Evolutionary conservation across 2,113 vertebrate genomes (phyloP).

Genomic region (Otus sunia): DNA sequence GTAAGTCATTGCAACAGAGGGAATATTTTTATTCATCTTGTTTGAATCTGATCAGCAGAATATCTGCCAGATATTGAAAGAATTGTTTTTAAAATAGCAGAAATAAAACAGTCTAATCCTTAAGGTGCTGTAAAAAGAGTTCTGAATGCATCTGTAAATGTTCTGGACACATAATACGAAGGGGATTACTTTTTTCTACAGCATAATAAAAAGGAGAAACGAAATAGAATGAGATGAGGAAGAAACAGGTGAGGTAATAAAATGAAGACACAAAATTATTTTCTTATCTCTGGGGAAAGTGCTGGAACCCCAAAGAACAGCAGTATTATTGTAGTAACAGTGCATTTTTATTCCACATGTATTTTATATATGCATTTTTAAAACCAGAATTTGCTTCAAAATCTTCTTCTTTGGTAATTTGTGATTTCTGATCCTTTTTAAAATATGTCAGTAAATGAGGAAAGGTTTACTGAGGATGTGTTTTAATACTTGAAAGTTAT

Average conservation of each 20-base stretch:
- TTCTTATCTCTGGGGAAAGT: not conserved
- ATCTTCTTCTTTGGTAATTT: not conserved
- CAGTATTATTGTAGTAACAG: not conserved
- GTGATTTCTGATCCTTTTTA: not conserved
- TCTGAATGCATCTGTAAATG: conserved; percentile 36
- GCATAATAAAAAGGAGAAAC: not conserved
- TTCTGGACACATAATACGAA: conserved; percentile 7
- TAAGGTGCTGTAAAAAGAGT: conserved; percentile 2
- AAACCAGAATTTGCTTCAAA: not conserved
- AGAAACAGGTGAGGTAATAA: conserved; percentile 1
- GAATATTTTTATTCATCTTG: conserved; percentile 42
- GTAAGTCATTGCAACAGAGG: conserved; percentile 16
- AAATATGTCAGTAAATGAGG: not conserved
- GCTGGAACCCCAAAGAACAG: not conserved
- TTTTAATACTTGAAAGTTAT: not conserved
- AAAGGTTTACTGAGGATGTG: fast-evolving
- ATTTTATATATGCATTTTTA: not conserved
- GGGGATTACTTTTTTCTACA: not conserved
- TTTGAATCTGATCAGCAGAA: conserved; percentile 46
- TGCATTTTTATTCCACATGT: not conserved
- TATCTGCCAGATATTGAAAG: conserved; percentile 36
- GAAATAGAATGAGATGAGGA: conserved; percentile 11
- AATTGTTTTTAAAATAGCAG: conserved; percentile 32
- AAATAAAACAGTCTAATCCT: conserved; percentile 36
- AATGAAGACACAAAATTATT: conserved; percentile 6